phyloP scores from a whole-genome alignment of 2,113 vertebrate species.

The Nerophis lumbriciformis region DNA sequence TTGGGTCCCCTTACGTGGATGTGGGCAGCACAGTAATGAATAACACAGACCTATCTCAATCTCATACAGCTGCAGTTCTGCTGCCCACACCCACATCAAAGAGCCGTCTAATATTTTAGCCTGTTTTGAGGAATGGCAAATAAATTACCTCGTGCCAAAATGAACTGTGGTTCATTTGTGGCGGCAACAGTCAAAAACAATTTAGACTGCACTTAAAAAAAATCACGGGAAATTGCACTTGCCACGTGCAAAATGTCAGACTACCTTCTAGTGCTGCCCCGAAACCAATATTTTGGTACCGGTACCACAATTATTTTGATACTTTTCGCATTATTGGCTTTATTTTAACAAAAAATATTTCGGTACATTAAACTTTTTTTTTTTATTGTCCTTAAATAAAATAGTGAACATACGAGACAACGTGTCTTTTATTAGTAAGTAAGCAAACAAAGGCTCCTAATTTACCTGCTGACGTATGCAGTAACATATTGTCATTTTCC shows the following conservation, averaged over 20 bases:
- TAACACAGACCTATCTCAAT: conserved; percentile 17
- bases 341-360: no score
- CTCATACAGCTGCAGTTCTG: conserved; percentile 7
- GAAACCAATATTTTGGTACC: no score
- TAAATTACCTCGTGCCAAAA: conserved; percentile 8
- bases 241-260: not conserved
- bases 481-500: no score
- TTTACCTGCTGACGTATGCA: no score
- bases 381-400: no score
- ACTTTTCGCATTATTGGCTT: no score
- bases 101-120: conserved; percentile 11
- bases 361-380: no score
- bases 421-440: no score
- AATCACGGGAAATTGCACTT: conserved; percentile 7
- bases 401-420: no score
- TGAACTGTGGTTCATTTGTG: conserved; percentile 6
- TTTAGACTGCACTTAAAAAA: not conserved
- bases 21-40: conserved; percentile 15
- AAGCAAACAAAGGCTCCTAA: no score
- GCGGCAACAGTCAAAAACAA: conserved; percentile 3
- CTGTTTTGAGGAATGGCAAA: conserved; percentile 7
- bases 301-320: no score
- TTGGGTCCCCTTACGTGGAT: conserved; percentile 47
- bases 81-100: conserved; percentile 15
- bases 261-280: no score